Conservation (phyloP, 2,113 vertebrate species). For the Odocoileus virginianus region DNA sequence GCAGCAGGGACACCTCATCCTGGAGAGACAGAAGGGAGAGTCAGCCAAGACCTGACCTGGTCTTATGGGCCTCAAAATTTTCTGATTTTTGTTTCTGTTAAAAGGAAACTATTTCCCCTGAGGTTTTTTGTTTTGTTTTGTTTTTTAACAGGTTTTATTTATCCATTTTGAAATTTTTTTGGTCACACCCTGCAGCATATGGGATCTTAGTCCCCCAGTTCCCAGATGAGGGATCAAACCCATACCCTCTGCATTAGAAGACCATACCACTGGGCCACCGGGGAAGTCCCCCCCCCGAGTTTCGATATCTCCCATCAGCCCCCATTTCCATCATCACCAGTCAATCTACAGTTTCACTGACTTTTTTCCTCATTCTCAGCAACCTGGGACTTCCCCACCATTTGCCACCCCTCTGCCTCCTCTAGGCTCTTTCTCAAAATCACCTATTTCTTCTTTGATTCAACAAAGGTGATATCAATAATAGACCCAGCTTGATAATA, state of each 20-base stretch:
- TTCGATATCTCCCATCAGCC: not conserved
- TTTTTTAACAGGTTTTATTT: not conserved
- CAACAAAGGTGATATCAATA: not conserved
- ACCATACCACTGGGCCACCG: not conserved
- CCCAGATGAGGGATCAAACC: not conserved
- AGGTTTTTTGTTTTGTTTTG: not conserved
- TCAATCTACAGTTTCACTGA: not conserved
- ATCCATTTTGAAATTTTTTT: not conserved
- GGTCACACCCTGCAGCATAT: not conserved
- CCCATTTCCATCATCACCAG: not conserved
- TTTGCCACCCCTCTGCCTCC: not conserved
- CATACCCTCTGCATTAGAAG: not conserved
- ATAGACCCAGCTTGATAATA: not conserved
- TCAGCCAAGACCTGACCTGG: not conserved
- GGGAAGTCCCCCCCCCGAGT: no score
- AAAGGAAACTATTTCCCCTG: not conserved
- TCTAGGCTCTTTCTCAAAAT: not conserved
- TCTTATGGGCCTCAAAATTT: not conserved
- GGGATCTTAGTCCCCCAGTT: not conserved
- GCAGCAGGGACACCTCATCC: not conserved
- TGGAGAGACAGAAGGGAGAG: not conserved
- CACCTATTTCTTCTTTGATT: not conserved
- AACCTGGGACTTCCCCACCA: not conserved
- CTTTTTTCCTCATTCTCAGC: not conserved
- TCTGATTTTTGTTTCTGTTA: not conserved